A percentile compares a stretch with the other conserved stretches of the same genome.
These are phyloP conservation scores for Sternotherus odoratus DNA, from an alignment of 2,797 vertebrate genomes.

Conservation along the genomic window DNA sequence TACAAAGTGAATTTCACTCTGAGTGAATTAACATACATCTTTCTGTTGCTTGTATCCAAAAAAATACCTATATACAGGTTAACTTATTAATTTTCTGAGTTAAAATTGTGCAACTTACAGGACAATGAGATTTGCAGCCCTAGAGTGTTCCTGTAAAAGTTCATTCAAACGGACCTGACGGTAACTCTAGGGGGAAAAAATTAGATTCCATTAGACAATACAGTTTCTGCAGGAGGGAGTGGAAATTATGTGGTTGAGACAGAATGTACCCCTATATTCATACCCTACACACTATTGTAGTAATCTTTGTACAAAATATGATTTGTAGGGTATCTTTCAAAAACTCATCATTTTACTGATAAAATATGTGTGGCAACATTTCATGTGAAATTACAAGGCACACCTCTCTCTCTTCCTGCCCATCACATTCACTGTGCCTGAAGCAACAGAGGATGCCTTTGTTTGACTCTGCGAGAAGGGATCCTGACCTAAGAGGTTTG, in stretches of 20 bases:
- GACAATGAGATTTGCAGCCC: slow-evolving; percentile 92
- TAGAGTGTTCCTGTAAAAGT: slow-evolving; percentile 91
- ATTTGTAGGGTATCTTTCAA: neutral
- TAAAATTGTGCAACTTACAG: slow-evolving; percentile 88
- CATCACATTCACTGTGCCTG: neutral
- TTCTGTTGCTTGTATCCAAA: neutral
- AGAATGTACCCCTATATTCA: neutral
- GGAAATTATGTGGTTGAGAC: neutral
- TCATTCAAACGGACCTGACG: slow-evolving; percentile 96
- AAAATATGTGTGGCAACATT: neutral
- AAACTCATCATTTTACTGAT: neutral
- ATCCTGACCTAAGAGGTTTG: neutral
- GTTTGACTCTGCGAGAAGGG: neutral
- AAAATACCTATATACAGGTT: neutral
- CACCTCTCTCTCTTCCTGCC: neutral
- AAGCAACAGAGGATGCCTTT: neutral
- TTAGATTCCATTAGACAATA: neutral
- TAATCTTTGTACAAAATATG: neutral
- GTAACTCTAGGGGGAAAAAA: slow-evolving; percentile 84
- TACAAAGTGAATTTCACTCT: neutral
- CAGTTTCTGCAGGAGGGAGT: neutral
- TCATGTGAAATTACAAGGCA: neutral
- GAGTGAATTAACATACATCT: neutral
- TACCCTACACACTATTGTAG: neutral
- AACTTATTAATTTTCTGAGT: neutral